These are phyloP conservation scores for Thamnophis elegans DNA, from an alignment of 2,797 vertebrate genomes.

Conservation along the genomic window DNA sequence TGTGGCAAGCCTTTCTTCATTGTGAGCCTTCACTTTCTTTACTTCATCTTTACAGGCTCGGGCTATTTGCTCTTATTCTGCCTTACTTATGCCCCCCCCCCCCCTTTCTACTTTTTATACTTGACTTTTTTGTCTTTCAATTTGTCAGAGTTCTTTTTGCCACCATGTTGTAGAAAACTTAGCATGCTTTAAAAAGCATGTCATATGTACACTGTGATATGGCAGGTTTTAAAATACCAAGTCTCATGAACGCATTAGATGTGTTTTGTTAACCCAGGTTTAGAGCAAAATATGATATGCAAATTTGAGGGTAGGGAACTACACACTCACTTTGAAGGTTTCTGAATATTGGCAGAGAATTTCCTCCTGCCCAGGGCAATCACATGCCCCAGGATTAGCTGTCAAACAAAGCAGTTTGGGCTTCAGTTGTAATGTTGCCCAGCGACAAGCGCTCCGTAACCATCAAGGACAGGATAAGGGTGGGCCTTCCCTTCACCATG, in stretches of 20 bases:
- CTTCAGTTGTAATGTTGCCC: background rate
- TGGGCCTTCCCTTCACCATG: rapidly evolving
- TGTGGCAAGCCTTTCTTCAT: no score
- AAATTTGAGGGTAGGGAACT: background rate
- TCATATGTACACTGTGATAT: background rate
- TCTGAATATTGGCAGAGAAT: background rate
- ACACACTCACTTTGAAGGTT: background rate
- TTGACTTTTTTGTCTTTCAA: no score
- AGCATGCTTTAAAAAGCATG: background rate
- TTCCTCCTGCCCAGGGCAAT: background rate
- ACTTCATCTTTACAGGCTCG: no score
- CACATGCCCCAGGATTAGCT: no score
- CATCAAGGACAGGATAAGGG: no score
- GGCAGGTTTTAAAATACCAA: background rate
- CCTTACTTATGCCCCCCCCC: no score
- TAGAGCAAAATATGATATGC: background rate
- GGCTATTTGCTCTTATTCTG: no score
- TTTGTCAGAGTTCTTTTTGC: no score
- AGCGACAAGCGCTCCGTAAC: no score
- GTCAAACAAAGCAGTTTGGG: background rate
- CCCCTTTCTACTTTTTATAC: no score
- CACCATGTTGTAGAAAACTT: background rate
- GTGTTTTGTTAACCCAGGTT: background rate
- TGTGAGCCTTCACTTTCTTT: no score
- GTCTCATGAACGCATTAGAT: background rate